A percentile compares a stretch with the other conserved stretches of the same genome.
Conservation (phyloP, 2,113 vertebrate genomes). For the Chaetorhynchus papuensis region DNA sequence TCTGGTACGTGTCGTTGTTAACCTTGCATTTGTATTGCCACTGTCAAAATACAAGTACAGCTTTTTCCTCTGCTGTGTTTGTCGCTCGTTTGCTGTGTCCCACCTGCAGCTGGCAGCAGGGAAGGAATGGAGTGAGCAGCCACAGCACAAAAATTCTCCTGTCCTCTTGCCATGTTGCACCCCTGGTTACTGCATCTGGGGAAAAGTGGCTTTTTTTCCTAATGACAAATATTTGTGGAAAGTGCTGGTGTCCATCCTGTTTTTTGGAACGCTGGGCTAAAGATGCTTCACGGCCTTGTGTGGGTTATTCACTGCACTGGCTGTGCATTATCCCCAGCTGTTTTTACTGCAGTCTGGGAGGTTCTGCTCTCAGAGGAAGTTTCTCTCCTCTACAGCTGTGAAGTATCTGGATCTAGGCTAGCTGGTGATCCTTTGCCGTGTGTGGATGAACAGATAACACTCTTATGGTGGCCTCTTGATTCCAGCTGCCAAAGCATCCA, state of each 20-base stretch:
- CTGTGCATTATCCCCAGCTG: neutral
- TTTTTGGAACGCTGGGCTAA: neutral
- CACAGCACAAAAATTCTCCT: neutral
- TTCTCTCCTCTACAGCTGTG: neutral
- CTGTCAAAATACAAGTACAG: neutral
- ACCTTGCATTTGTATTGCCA: neutral
- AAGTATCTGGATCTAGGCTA: neutral
- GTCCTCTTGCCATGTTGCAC: neutral
- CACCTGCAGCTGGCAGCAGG: neutral
- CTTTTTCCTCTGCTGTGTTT: neutral
- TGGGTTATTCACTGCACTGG: neutral
- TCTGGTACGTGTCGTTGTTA: neutral
- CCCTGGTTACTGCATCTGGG: neutral
- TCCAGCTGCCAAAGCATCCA: neutral
- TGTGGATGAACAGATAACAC: neutral
- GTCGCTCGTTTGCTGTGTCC: accelerated
- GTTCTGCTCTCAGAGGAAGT: neutral
- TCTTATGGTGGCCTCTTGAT: neutral
- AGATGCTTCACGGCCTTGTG: neutral
- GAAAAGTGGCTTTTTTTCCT: neutral
- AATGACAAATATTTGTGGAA: neutral
- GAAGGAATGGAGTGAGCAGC: neutral
- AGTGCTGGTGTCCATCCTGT: neutral
- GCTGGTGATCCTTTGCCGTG: neutral
- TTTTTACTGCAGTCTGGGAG: neutral